Base-by-base conservation (phyloP, 2,113 vertebrate genomes). In the Erinaceus europaeus region DNA sequence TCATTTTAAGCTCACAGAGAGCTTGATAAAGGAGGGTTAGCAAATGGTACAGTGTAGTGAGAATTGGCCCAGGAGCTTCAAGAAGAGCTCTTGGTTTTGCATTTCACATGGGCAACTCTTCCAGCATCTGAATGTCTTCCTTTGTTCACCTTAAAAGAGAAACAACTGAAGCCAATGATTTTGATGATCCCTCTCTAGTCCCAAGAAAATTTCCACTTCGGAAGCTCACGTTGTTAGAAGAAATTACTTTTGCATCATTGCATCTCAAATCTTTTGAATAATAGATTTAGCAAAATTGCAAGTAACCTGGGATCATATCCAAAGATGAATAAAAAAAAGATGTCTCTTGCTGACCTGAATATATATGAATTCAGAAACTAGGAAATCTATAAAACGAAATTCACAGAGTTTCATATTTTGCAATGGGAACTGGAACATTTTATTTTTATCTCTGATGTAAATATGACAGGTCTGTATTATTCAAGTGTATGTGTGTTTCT, bases 221-320 rank as follows among this genome's bases (percentile, higher is more conserved):
- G 46, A 23, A 73, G 10, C 7, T 13, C 21, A 52, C 27, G 6
- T 36, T 48, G 13, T 69, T 42, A 53, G 48, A 67, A 12, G 15
- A 68, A 74, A 81, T 69, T 67, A 53, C 75, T 61, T 90, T 55
- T 32, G 59, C 17, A 42, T 48, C 40, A 81, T 91, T 91, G 73
- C 11, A 74, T 79, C 81, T 90, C 46, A 84, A 81, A 78, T 71
- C 25, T 72, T 90, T 75, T 64, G 46, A 83, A 59, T 68, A 75
- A 71, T 59, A 79, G 55, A 38, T 72, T 46, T 13, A 40, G 32
- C 11, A 64, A 88, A 82, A 85, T 34, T 46, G 4, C 38, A n/a
- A 32, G 46, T 50, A 46, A 71, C 18, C 46, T 48, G 64, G 57
- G 42, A 38, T 32, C 62, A 12, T 10, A 48, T 55, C 32, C 74